These are phyloP conservation scores for Passer domesticus DNA, from an alignment of 2,113 vertebrate genomes.

Conservation along the genomic window DNA sequence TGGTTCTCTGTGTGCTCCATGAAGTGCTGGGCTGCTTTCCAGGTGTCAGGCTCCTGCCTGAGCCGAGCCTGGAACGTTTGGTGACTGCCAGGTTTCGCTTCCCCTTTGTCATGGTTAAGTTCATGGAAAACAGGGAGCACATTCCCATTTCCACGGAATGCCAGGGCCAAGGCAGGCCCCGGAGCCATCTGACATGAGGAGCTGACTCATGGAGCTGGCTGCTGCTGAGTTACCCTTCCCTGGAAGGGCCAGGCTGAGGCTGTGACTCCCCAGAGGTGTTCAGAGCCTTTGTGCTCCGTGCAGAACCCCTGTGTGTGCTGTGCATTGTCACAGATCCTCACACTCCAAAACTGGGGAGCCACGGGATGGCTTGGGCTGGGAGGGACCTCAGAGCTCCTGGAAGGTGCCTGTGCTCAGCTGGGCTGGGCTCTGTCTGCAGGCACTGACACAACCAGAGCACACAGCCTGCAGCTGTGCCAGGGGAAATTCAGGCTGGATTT, in stretches of 20 bases:
- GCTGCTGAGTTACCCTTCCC: neutral
- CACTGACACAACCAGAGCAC: too few relatives aligned
- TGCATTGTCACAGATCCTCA: rapidly evolving
- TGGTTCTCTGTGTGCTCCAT: neutral
- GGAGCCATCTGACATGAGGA: neutral
- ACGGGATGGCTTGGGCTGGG: neutral
- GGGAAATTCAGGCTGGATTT: too few relatives aligned
- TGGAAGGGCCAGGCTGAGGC: neutral
- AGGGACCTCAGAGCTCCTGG: neutral
- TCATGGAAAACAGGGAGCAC: neutral
- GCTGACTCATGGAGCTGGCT: neutral
- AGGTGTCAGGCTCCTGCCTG: neutral
- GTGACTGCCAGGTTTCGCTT: neutral
- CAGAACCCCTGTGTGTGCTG: neutral
- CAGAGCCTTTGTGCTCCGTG: neutral
- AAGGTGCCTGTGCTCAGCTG: too few relatives aligned
- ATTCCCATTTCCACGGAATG: neutral
- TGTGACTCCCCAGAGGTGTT: neutral
- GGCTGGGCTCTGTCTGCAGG: too few relatives aligned
- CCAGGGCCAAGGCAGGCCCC: neutral
- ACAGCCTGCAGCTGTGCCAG: too few relatives aligned
- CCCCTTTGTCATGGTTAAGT: neutral
- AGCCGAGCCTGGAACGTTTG: neutral
- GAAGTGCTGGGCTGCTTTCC: neutral
- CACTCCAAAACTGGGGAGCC: rapidly evolving